phyloP scores from a whole-genome alignment of 1,140 invertebrate genomes.

The Panagrolaimus sp. region DNA sequence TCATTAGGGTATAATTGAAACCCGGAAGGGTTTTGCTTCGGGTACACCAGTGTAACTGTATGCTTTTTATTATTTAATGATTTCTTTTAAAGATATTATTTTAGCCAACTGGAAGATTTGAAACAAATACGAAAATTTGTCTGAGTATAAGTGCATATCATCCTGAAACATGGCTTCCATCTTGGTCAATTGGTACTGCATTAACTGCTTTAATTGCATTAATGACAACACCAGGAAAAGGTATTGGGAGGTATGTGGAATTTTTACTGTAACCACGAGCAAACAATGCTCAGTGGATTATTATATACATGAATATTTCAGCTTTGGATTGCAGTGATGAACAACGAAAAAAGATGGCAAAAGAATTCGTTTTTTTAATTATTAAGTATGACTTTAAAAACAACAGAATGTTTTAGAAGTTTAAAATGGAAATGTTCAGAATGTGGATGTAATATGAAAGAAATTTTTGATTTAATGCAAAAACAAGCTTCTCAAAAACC shows the following conservation, averaged over 20 bases:
- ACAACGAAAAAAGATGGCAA: slow-evolving; percentile 75
- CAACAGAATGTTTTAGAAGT: slow-evolving; percentile 31
- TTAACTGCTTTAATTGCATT: slow-evolving; percentile 83
- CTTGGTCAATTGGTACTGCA: slow-evolving; percentile 87
- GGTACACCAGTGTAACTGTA: slow-evolving; percentile 87
- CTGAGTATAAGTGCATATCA: slow-evolving; percentile 93
- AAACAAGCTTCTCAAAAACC: not conserved
- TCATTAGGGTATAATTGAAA: slow-evolving; percentile 71
- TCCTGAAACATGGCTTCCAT: slow-evolving; percentile 92
- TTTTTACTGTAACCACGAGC: too few species aligned
- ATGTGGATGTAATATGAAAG: slow-evolving; percentile 43
- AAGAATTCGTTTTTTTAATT: slow-evolving; percentile 63
- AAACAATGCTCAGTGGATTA: too few species aligned
- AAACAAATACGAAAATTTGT: slow-evolving; percentile 89
- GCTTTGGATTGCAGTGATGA: slow-evolving; percentile 75
- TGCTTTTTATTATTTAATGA: slow-evolving; percentile 48
- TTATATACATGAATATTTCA: too few species aligned
- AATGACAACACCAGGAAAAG: slow-evolving; percentile 81
- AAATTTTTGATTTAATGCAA: slow-evolving; percentile 16
- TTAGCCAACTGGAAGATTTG: slow-evolving; percentile 88
- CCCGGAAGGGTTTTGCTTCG: slow-evolving; percentile 84
- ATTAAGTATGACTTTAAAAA: slow-evolving; percentile 4
- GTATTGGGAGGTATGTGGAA: slow-evolving; percentile 70
- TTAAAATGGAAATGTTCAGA: slow-evolving; percentile 38
- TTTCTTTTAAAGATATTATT: slow-evolving; percentile 19